These are phyloP conservation scores for Tyto alba DNA, from an alignment of 2,113 vertebrate genomes.

Conservation along the genomic window DNA sequence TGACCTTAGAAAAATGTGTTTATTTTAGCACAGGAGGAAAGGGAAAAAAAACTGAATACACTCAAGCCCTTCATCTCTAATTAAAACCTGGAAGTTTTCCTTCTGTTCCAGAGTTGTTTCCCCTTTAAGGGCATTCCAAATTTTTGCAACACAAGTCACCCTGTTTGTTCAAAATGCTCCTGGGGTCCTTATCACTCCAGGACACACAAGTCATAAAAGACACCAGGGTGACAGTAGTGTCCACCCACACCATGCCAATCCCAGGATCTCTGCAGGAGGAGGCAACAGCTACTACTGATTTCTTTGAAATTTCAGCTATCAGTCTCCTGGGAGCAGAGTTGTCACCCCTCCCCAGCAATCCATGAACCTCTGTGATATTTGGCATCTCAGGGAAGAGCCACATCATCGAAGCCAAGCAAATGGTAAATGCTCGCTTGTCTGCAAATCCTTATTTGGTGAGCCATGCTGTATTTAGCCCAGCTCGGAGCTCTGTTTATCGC, in stretches of 20 bases:
- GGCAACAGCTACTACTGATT: neutral
- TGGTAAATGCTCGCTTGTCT: neutral
- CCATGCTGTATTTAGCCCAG: neutral
- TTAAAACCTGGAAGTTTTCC: slow-evolving; percentile 23
- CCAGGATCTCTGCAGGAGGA: neutral
- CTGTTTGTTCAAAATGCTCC: neutral
- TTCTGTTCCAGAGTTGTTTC: neutral
- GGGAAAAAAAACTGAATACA: neutral
- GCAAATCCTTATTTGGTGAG: slow-evolving; percentile 45
- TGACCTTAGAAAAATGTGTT: slow-evolving; percentile 13
- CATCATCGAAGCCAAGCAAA: neutral
- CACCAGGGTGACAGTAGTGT: neutral
- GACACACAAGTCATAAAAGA: neutral
- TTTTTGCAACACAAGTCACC: neutral
- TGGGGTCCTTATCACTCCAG: neutral
- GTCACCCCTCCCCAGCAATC: neutral
- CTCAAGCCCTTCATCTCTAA: neutral
- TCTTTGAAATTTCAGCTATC: neutral
- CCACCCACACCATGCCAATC: neutral
- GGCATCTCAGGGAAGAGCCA: neutral
- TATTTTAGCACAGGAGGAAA: neutral
- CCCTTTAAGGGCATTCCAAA: neutral
- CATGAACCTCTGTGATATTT: neutral
- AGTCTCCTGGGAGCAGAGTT: rapidly evolving
- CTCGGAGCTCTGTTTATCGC: neutral